Conservation (phyloP, 2,797 vertebrate species). For the Distichodus sexfasciatus region DNA sequence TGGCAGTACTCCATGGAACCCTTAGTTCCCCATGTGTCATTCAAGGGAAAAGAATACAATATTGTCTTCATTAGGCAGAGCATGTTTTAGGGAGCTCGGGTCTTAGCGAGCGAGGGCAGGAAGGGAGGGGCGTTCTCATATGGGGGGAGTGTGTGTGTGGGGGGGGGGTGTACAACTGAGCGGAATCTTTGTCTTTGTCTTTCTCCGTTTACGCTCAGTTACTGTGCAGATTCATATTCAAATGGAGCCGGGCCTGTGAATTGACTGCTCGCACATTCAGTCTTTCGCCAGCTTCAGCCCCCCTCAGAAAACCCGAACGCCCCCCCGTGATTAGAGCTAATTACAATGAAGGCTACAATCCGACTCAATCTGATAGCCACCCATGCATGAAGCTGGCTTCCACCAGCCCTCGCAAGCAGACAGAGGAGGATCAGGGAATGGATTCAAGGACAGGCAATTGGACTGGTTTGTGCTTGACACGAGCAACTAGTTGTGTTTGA, state of each 20-base stretch:
- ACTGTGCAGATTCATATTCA: conserved; percentile 87
- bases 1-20: conserved; percentile 80
- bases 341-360: conserved; percentile 84
- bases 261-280: conserved; percentile 77
- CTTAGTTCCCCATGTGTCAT: conserved; percentile 77
- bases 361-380: conserved; percentile 56
- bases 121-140: conserved; percentile 39
- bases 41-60: conserved; percentile 80
- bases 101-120: conserved; percentile 55
- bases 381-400: conserved; percentile 43
- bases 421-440: conserved; percentile 13
- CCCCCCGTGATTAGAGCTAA: conserved; percentile 84
- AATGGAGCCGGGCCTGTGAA: conserved; percentile 81
- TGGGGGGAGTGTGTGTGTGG: conserved; percentile 43
- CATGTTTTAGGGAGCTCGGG: conserved; percentile 83
- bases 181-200: conserved; percentile 83
- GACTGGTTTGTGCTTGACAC: background rate
- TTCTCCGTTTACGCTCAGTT: conserved; percentile 68
- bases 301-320: conserved; percentile 62
- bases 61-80: conserved; percentile 85
- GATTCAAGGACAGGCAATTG: background rate
- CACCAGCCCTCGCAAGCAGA: conserved; percentile 21
- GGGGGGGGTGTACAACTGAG: conserved; percentile 63
- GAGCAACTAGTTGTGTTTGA: background rate
- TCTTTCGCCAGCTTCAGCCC: conserved; percentile 11